Evolutionary conservation across 2,797 vertebrate genomes (phyloP).

Genomic region (Delichon dasypus): DNA sequence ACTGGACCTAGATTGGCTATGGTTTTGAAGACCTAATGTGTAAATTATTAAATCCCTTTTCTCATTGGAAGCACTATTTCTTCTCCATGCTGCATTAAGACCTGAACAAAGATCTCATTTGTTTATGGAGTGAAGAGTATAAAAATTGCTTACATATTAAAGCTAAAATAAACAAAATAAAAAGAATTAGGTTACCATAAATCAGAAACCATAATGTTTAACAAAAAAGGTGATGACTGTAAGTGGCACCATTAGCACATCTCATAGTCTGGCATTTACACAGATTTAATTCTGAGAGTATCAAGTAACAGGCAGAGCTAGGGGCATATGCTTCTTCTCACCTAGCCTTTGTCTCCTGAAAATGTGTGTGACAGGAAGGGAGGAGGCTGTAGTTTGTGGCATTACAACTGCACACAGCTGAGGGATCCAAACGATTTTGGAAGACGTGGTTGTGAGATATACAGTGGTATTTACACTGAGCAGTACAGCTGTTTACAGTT

Average conservation of each 20-base stretch:
- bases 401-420: neutral
- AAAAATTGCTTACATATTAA: slow-evolving; percentile 36
- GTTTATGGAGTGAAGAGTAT: slow-evolving; percentile 3
- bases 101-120: neutral
- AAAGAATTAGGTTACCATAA: slow-evolving; percentile 9
- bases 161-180: slow-evolving; percentile 33
- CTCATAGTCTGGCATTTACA: neutral
- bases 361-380: neutral
- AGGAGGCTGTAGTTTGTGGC: neutral
- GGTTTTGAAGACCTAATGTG: neutral
- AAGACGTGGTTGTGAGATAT: neutral
- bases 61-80: neutral
- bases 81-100: neutral
- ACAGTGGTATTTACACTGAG: neutral
- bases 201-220: neutral
- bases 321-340: neutral
- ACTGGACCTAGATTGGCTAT: neutral
- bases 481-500: neutral
- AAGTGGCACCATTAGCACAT: slow-evolving; percentile 6
- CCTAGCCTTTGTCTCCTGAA: neutral
- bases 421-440: neutral
- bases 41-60: neutral
- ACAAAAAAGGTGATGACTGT: neutral
- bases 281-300: neutral
- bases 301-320: neutral